Evolutionary conservation across 2,113 vertebrate genomes (phyloP), one percentile per base, ranked within the genome.

Genomic region (Nasalis larvatus): DNA sequence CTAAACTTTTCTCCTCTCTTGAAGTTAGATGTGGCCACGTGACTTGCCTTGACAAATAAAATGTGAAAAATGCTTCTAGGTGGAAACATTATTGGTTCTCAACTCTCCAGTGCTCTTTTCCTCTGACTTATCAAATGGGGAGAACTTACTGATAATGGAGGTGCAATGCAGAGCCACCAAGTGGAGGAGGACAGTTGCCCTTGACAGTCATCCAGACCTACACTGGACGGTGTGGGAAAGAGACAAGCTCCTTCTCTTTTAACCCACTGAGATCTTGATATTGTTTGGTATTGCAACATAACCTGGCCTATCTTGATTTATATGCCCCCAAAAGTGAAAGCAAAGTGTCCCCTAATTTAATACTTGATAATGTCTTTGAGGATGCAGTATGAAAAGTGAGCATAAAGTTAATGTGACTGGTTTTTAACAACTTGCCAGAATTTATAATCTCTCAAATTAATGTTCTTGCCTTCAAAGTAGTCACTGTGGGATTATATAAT

Each of bases 391-490:
- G 32, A 85, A 84, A 95, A 97, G 88, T 92, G 68, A 96, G 73
- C 54, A 73, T 94, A 89, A 96, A 95, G 91, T 90, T 95, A 97
- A 94, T 95, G 47, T 93, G 95, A 87, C 88, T 89, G 68, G 89
- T 95, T 97, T 98, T 98, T 96, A 97, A 97, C 93, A 97, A 97
- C 82, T 97, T 96, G 14, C 69, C 45, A 89, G 74, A 97, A 96
- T 98, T 97, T 98, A 95, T 95, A 92, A 77, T 97, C 47, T n/a
- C 69, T 63, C 30, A 84, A 95, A 97, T 98, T 97, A 95, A 97
- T 96, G 76, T 87, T 97, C 93, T 95, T 92, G 88, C 77, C 84
- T 98, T 97, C 91, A 94, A 86, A 97, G 90, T 96, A 96, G 93
- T 96, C 93, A 92, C 93, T 92, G 81, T 94, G 81, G 95, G 60